Base-by-base conservation (phyloP, 2,888 invertebrate genomes). In the Lasioglossum malachurum region DNA sequence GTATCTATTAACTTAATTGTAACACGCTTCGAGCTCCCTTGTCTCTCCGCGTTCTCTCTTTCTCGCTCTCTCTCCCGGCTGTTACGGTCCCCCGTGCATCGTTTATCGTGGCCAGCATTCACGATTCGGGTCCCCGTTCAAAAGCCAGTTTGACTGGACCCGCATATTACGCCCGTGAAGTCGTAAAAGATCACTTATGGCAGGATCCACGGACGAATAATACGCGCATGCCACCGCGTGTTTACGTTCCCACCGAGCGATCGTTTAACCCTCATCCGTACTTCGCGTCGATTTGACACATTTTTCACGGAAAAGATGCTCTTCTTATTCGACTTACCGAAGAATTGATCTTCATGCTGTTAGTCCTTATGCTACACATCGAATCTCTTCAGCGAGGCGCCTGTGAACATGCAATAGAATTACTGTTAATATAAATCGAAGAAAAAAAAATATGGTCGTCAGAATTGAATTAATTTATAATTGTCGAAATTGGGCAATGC, bases 1-100 rank as follows among this genome's bases (percentile, higher is more conserved):
- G 90, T 92, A 93, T 94, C 94, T 94, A 95, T 95, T 95, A 93
- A 93, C 93, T 93, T 92, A 94, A 95, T 94, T 93, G 94, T 90
- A 89, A 89, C 90, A 91, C 88, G 87, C 77, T 83, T 82, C 88
- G 83, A 88, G 88, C 86, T 88, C 88, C 86, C 88, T 84, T 87
- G 85, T 87, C 88, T 82, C 86, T 81, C n/a, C 49, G 23, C 19
- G 14, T 27, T 35, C 35, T 69, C 67, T 12, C 77, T 38, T n/a
- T 35, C 46, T 67, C 35, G 35, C 49, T 53, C 23, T 53, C 53
- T 10, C 53, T 53, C 19, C 31, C 8, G n/a, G 53, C 53, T 53
- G 53, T 53, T 60, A n/a, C 74, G 74, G 67, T 64, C 16, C 78
- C 46, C 46, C 75, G 87, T 87, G 88, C 91, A 88, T 89, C 88